Percentiles rank a stretch among this genome's conserved stretches.
Conservation (phyloP, 2,888 invertebrate species). For the Autographa pulchrina region DNA sequence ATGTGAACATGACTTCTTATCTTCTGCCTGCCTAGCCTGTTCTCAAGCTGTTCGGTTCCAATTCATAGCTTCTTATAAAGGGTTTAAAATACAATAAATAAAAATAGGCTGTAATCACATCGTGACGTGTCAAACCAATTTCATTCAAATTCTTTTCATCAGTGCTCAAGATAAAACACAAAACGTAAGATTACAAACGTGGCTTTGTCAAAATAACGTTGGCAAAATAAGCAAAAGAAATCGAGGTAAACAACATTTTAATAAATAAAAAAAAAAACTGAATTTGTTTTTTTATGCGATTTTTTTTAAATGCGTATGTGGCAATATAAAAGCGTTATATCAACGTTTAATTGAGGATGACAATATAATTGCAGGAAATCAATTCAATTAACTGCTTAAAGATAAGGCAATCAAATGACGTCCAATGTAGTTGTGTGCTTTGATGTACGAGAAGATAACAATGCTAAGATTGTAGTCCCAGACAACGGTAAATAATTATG, state of each 20-base stretch:
- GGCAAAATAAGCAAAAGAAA: neutral
- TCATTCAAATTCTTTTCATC: neutral
- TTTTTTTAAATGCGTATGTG: neutral
- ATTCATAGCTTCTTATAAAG: too few species aligned
- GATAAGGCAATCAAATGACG: slow-evolving; percentile 7
- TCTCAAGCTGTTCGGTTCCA: too few species aligned
- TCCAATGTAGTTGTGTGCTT: neutral
- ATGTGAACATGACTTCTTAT: too few species aligned
- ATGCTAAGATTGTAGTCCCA: neutral
- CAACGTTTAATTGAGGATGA: slow-evolving; percentile 33
- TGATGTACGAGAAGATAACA: neutral
- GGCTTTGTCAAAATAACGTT: neutral
- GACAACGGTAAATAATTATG: neutral
- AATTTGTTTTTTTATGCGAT: neutral
- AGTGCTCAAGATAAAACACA: neutral
- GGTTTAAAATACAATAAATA: too few species aligned
- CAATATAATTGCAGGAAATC: slow-evolving; percentile 39
- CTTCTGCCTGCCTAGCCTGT: too few species aligned
- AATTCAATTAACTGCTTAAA: slow-evolving; percentile 34
- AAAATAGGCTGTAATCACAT: neutral
- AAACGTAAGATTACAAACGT: neutral
- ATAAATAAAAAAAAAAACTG: neutral
- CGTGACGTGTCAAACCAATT: neutral
- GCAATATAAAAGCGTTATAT: slow-evolving; percentile 17
- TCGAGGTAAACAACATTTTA: slow-evolving; percentile 1